phyloP scores from a whole-genome alignment of 2,797 vertebrate species.

The Ataeniobius toweri region DNA sequence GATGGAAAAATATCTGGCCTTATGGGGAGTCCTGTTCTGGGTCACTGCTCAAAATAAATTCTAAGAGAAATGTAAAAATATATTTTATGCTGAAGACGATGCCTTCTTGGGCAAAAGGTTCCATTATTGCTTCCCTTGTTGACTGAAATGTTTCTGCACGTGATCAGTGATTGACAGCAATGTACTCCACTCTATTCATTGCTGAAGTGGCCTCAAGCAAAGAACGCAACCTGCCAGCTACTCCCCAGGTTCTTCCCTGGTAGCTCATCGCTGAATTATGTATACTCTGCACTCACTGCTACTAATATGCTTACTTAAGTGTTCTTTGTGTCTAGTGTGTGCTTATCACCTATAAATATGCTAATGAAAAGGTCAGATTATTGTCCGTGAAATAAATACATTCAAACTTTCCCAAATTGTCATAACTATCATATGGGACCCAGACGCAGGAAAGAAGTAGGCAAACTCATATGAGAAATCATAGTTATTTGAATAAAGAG shows the following conservation, averaged over 20 bases:
- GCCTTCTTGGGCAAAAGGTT: neutral
- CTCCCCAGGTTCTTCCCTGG: neutral
- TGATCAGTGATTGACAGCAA: neutral
- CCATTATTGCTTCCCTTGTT: neutral
- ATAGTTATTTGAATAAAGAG: neutral
- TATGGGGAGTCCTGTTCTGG: conserved; percentile 33
- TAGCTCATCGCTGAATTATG: neutral
- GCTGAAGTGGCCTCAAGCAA: neutral
- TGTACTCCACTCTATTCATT: neutral
- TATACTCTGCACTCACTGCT: neutral
- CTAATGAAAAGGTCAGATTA: neutral
- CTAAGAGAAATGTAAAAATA: neutral
- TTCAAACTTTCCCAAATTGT: neutral
- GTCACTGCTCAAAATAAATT: conserved; percentile 22
- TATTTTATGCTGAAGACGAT: neutral
- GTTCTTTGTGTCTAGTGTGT: neutral
- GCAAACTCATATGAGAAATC: neutral
- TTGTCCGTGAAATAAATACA: neutral
- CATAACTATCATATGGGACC: neutral
- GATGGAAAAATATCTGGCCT: conserved; percentile 22
- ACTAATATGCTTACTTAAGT: neutral
- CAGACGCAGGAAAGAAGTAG: neutral
- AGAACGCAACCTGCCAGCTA: neutral
- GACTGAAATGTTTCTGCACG: neutral
- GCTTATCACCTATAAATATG: neutral